Evolutionary conservation across 1,140 invertebrate genomes (phyloP).

Genomic region (Zophobas atratus): DNA sequence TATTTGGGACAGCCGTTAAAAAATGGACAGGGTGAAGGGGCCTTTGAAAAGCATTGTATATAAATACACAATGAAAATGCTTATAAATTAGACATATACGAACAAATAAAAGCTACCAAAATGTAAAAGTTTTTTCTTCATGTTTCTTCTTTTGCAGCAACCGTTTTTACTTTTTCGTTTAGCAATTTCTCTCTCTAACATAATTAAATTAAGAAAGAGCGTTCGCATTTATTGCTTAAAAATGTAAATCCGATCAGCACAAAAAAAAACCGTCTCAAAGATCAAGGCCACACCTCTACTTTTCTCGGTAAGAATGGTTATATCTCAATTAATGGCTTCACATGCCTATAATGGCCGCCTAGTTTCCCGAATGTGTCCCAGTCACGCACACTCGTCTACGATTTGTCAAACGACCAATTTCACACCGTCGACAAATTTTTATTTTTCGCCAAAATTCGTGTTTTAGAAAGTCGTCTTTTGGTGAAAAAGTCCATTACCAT

Average conservation of each 20-base stretch:
- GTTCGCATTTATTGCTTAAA: constrained; percentile 32
- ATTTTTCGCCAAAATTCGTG: background rate
- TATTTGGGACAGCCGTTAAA: too few relatives aligned
- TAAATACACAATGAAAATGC: too few relatives aligned
- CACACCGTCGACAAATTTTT: background rate
- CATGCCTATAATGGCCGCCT: background rate
- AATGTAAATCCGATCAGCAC: constrained; percentile 19
- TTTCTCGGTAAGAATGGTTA: constrained; percentile 5
- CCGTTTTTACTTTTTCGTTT: too few relatives aligned
- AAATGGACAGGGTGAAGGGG: too few relatives aligned
- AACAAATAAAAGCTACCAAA: too few relatives aligned
- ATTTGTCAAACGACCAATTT: constrained; percentile 11
- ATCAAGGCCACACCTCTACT: constrained; percentile 25
- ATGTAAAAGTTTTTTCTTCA: too few relatives aligned
- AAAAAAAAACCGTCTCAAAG: constrained; percentile 1
- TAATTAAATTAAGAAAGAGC: constrained; percentile 11
- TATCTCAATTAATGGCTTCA: background rate
- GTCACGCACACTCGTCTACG: background rate
- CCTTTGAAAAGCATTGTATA: too few relatives aligned
- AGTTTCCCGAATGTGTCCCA: background rate
- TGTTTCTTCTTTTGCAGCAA: too few relatives aligned
- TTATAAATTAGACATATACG: too few relatives aligned
- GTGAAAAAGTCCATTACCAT: background rate
- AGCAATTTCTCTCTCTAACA: constrained; percentile 10
- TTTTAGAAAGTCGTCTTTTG: background rate